Percentiles rank a stretch among this genome's conserved stretches.
Evolutionary conservation across 2,113 vertebrate genomes (phyloP).

Genomic region (Chelonoidis abingdonii): DNA sequence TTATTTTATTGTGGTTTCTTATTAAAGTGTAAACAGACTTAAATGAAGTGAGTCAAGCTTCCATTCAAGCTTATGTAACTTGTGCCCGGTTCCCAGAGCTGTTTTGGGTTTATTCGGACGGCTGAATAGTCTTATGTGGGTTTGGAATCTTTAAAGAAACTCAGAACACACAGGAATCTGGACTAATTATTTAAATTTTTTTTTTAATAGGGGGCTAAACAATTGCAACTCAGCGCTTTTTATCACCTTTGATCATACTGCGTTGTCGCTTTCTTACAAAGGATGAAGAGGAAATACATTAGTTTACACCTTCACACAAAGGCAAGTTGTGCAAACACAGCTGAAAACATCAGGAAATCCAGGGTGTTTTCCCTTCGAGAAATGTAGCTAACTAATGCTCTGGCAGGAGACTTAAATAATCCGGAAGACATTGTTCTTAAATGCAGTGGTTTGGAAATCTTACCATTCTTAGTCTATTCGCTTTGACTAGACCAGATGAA

Average conservation of each 20-base stretch:
- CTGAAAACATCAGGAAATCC: slow-evolving; percentile 65
- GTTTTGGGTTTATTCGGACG: slow-evolving; percentile 4
- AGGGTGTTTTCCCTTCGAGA: slow-evolving; percentile 29
- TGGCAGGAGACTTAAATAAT: slow-evolving; percentile 10
- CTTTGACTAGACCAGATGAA: slow-evolving; percentile 26
- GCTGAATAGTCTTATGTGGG: not conserved
- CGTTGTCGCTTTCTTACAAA: slow-evolving; percentile 9
- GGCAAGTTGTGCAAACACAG: slow-evolving; percentile 60
- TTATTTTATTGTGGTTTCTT: slow-evolving; percentile 18
- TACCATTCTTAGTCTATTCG: not conserved
- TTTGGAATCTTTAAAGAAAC: not conserved
- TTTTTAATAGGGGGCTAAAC: slow-evolving; percentile 13
- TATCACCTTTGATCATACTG: slow-evolving; percentile 36
- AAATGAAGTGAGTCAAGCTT: not conserved
- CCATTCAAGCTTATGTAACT: not conserved
- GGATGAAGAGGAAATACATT: slow-evolving; percentile 48
- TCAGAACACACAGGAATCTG: not conserved
- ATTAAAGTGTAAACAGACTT: not conserved
- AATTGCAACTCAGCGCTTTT: slow-evolving; percentile 19
- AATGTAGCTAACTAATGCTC: slow-evolving; percentile 14
- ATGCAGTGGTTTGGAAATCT: slow-evolving; percentile 30
- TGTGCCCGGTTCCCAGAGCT: not conserved
- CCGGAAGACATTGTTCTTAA: slow-evolving; percentile 30
- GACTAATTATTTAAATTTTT: slow-evolving; percentile 25
- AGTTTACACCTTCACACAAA: slow-evolving; percentile 48